These are phyloP conservation scores for Cromileptes altivelis DNA, from an alignment of 2,113 vertebrate genomes.

Conservation along the genomic window DNA sequence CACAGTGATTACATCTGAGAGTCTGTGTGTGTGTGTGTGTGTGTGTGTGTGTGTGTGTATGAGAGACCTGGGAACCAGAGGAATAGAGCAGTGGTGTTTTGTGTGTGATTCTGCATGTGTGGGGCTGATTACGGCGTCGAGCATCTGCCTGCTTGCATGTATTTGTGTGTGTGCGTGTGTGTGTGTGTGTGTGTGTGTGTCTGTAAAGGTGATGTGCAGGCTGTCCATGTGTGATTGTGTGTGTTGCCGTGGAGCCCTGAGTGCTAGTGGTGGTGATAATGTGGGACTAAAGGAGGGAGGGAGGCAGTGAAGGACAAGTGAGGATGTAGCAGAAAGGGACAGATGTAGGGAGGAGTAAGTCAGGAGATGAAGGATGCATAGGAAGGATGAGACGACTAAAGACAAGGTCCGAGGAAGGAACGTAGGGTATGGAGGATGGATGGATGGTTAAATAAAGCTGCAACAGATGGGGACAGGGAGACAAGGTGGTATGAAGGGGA, in stretches of 20 bases:
- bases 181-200: slow-evolving; percentile 11
- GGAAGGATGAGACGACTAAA: slow-evolving; percentile 9
- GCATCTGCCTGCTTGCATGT: slow-evolving; percentile 35
- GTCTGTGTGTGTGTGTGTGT: slow-evolving; percentile 45
- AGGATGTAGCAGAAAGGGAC: slow-evolving; percentile 40
- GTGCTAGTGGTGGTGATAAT: slow-evolving; percentile 49
- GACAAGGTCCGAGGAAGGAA: slow-evolving; percentile 37
- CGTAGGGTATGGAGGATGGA: slow-evolving; percentile 47
- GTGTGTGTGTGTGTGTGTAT: not conserved
- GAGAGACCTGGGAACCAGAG: slow-evolving; percentile 1
- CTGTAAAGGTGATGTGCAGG: slow-evolving; percentile 43
- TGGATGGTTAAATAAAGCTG: slow-evolving; percentile 54
- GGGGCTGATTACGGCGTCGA: slow-evolving; percentile 69
- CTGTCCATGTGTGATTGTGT: slow-evolving; percentile 36
- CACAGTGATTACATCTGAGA: slow-evolving; percentile 77
- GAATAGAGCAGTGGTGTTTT: slow-evolving; percentile 16
- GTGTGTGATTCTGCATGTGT: slow-evolving; percentile 47
- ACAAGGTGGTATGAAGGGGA: slow-evolving; percentile 42
- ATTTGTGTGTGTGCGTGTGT: slow-evolving; percentile 15
- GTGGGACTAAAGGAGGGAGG: slow-evolving; percentile 26
- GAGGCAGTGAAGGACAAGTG: slow-evolving; percentile 50
- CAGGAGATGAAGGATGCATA: slow-evolving; percentile 23
- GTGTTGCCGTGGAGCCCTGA: slow-evolving; percentile 59
- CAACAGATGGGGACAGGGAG: slow-evolving; percentile 39
- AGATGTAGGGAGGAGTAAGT: slow-evolving; percentile 20